Base-by-base conservation (phyloP, 2,888 invertebrate species). In the Crematogaster levior region DNA sequence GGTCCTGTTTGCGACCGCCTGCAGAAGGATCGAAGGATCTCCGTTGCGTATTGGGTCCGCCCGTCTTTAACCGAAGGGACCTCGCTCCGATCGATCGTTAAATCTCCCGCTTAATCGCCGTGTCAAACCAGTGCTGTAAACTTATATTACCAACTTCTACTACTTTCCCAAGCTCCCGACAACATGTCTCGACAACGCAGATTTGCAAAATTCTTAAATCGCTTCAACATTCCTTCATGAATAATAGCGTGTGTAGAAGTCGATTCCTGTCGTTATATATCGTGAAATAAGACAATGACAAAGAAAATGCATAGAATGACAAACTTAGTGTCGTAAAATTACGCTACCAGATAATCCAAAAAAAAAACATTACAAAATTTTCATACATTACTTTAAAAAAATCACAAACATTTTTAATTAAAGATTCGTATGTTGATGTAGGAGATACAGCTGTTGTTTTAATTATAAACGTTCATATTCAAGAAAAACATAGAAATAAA, bases 51-150 rank as follows among this genome's bases (percentile, higher is more conserved):
- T 85, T 83, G 81, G 86, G 53, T 82, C 68, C 66, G 58, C 77
- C 74, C 84, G 60, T 58, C 87, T 84, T 85, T 81, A 77, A 81
- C 73, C 58, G 21, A 12, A 21, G 7, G 75, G 73, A 70, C 84
- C 81, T 83, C 82, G 84, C 84, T 68, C 81, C 90, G 86, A 92
- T 92, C 92, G 92, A 91, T 92, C 93, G 93, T 94, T 93, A 94
- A 94, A 93, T 92, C 91, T 91, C 88, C 88, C 92, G 92, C 92
- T 93, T 94, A 93, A 94, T 94, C 93, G 93, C 91, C 93, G 90
- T 92, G 93, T 93, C 92, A 93, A 92, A 93, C 93, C 91, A 91
- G 92, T 92, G 93, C 91, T 93, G 93, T 93, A 93, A 94, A 94
- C 91, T 92, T 90, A 90, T 89, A 92, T 90, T 90, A 85, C 91